Evolutionary conservation across 2,797 vertebrate species (phyloP).

Genomic region (Mareca strepera): DNA sequence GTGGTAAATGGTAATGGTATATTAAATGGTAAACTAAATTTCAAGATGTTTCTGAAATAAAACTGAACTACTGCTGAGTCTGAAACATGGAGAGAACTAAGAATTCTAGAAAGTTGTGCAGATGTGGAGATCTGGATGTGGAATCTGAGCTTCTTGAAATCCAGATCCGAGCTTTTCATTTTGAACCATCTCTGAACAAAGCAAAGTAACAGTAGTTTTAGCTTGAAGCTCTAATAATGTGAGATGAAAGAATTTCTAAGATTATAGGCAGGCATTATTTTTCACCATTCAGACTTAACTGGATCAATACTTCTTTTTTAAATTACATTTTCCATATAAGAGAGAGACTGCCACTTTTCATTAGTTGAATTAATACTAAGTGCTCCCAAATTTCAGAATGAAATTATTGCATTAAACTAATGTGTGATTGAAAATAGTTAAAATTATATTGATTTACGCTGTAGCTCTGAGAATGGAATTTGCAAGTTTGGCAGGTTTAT

Average conservation of each 20-base stretch:
- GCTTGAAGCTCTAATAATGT: neutral
- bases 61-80: neutral
- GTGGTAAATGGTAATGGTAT: too few species aligned
- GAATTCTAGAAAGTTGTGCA: neutral
- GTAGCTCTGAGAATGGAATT: slow-evolving; percentile 10
- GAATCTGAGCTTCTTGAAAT: neutral
- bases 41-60: neutral
- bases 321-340: neutral
- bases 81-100: neutral
- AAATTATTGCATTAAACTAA: slow-evolving; percentile 45
- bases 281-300: neutral
- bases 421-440: slow-evolving; percentile 6
- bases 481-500: slow-evolving; percentile 9
- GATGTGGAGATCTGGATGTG: neutral
- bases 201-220: neutral
- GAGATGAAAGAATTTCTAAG: neutral
- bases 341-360: neutral
- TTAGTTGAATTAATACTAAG: slow-evolving; percentile 28
- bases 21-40: neutral
- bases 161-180: neutral
- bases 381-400: slow-evolving; percentile 38
- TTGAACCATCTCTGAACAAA: neutral
- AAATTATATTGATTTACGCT: slow-evolving; percentile 28
- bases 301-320: slow-evolving; percentile 35
- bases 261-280: neutral